Evolutionary conservation across 2,888 invertebrate species (phyloP).

Genomic region (Drosophila acutilabella): DNA sequence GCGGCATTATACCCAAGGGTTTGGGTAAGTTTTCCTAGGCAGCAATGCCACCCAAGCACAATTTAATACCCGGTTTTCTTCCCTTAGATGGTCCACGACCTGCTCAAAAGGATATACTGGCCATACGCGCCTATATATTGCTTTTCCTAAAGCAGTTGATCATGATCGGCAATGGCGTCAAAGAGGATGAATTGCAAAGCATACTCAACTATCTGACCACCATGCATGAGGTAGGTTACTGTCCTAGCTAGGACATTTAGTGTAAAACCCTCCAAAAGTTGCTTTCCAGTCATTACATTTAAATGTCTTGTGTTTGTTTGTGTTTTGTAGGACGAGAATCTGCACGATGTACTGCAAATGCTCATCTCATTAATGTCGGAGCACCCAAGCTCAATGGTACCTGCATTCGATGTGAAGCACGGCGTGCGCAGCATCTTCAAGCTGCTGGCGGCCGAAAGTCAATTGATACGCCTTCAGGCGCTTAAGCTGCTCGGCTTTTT

Average conservation of each 20-base stretch:
- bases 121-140: conserved; percentile 97
- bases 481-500: conserved; percentile 98
- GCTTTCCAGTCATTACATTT: background rate
- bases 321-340: conserved; percentile 92
- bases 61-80: background rate
- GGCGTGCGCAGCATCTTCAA: conserved; percentile 99
- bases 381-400: conserved; percentile 99
- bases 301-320: background rate
- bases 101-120: conserved; percentile 96
- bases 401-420: conserved; percentile 98
- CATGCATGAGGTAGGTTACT: conserved; percentile 93
- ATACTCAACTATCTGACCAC: conserved; percentile 99
- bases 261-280: background rate
- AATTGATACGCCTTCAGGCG: conserved; percentile 97
- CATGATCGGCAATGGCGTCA: conserved; percentile 98
- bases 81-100: conserved; percentile 95
- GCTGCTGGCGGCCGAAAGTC: conserved; percentile 97
- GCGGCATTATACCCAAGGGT: conserved; percentile 97
- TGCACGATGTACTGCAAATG: conserved; percentile 99
- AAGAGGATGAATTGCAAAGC: conserved; percentile 99
- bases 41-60: too few species aligned
- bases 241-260: background rate
- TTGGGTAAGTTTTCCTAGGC: conserved; percentile 88
- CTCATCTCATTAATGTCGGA: conserved; percentile 98
- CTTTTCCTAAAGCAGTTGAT: conserved; percentile 98